Evolutionary conservation across 2,113 vertebrate genomes (phyloP).

Genomic region (Scolopax mira): DNA sequence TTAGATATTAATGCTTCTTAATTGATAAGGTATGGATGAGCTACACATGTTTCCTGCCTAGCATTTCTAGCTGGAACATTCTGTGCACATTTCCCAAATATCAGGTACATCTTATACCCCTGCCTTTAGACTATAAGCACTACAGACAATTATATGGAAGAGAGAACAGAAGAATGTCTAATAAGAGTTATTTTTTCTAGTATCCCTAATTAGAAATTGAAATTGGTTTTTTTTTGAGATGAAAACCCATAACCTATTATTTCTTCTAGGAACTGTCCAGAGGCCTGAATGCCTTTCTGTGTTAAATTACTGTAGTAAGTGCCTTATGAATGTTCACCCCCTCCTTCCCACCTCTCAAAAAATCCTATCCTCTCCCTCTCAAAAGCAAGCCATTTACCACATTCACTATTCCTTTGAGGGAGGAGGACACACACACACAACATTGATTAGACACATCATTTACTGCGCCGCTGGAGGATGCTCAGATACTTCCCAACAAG

Average conservation of each 20-base stretch:
- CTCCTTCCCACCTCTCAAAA: not conserved
- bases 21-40: not conserved
- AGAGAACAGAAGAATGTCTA: not conserved
- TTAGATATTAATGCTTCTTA: not conserved
- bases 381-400: not conserved
- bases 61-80: not conserved
- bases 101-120: not conserved
- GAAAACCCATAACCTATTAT: not conserved
- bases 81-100: not conserved
- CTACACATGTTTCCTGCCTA: not conserved
- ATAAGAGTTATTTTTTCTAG: not conserved
- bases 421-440: fast-evolving
- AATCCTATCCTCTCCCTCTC: not conserved
- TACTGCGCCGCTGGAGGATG: not conserved
- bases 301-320: not conserved
- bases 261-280: not conserved
- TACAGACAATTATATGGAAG: fast-evolving
- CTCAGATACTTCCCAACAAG: not conserved
- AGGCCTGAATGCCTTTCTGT: not conserved
- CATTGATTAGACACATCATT: not conserved
- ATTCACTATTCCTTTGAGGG: not conserved
- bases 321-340: not conserved
- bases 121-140: not conserved
- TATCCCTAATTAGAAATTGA: not conserved
- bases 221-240: not conserved